Conservation (phyloP, 35 echinoderm and acorn worm species). For the Acanthaster planci region DNA sequence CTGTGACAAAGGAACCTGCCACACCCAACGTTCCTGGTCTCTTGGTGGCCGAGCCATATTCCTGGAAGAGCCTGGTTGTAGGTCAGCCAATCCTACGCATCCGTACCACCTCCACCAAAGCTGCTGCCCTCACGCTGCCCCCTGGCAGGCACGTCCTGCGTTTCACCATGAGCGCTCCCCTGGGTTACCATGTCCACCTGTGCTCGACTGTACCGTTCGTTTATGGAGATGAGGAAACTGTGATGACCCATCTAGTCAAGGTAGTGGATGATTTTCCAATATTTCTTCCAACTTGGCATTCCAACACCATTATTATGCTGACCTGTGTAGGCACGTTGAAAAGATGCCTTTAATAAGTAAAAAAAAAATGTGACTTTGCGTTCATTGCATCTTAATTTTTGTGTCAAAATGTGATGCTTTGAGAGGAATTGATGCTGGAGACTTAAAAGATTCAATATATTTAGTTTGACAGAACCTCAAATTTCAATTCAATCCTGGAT, state of each 20-base stretch:
- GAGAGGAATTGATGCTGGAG: too few species aligned
- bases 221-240: conserved; percentile 94
- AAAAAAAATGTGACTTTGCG: too few species aligned
- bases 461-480: too few species aligned
- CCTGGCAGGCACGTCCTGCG: conserved; percentile 92
- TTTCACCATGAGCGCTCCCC: conserved; percentile 95
- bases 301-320: too few species aligned
- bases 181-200: conserved; percentile 97
- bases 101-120: conserved; percentile 87
- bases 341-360: too few species aligned
- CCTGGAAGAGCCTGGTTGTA: conserved; percentile 99
- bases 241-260: conserved; percentile 83
- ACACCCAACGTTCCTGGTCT: conserved; percentile 69
- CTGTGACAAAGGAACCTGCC: conserved; percentile 55
- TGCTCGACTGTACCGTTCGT: conserved; percentile 86
- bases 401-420: too few species aligned
- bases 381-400: too few species aligned
- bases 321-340: too few species aligned
- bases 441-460: too few species aligned
- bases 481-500: too few species aligned
- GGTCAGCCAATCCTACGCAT: conserved; percentile 93
- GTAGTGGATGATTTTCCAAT: conserved; percentile 17
- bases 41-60: conserved; percentile 96
- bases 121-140: conserved; percentile 83
- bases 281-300: too few species aligned